Percentiles rank a stretch among this genome's conserved stretches.
Evolutionary conservation across 1,140 invertebrate genomes (phyloP).

Genomic region (Zaprionus inermis): DNA sequence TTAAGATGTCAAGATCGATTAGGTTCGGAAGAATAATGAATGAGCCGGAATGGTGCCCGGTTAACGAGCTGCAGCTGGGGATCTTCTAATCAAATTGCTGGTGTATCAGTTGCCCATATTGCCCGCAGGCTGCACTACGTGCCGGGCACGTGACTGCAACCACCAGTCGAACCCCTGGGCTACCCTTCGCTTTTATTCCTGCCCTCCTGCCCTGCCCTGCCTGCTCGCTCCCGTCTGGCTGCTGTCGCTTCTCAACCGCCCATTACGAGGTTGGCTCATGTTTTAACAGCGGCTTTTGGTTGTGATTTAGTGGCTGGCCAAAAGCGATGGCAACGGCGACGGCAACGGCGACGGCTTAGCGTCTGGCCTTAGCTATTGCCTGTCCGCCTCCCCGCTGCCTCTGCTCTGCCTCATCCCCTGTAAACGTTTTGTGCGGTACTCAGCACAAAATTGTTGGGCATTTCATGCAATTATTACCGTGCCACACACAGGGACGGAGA

Average conservation of each 20-base stretch:
- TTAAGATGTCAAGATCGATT: slow-evolving; percentile 31
- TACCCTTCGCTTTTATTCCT: too few relatives aligned
- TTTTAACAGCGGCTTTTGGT: slow-evolving; percentile 82
- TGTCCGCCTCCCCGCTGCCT: too few relatives aligned
- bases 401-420: background rate
- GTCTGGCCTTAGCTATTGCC: slow-evolving; percentile 54
- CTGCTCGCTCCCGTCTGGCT: slow-evolving; percentile 3
- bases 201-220: background rate
- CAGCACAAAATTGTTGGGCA: slow-evolving; percentile 73
- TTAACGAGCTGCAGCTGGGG: slow-evolving; percentile 16
- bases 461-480: slow-evolving; percentile 77
- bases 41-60: slow-evolving; percentile 15
- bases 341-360: slow-evolving; percentile 59
- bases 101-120: slow-evolving; percentile 32
- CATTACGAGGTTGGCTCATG: slow-evolving; percentile 61
- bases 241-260: slow-evolving; percentile 46
- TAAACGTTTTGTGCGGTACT: slow-evolving; percentile 62
- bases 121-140: slow-evolving; percentile 8
- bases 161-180: slow-evolving; percentile 8
- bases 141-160: slow-evolving; percentile 40
- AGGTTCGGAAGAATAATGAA: slow-evolving; percentile 28
- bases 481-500: background rate
- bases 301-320: slow-evolving; percentile 77
- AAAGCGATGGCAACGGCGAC: slow-evolving; percentile 32
- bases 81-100: slow-evolving; percentile 35